These are phyloP conservation scores for Antechinus stuartii DNA, from an alignment of 2,113 vertebrate species.

Conservation along the genomic window DNA sequence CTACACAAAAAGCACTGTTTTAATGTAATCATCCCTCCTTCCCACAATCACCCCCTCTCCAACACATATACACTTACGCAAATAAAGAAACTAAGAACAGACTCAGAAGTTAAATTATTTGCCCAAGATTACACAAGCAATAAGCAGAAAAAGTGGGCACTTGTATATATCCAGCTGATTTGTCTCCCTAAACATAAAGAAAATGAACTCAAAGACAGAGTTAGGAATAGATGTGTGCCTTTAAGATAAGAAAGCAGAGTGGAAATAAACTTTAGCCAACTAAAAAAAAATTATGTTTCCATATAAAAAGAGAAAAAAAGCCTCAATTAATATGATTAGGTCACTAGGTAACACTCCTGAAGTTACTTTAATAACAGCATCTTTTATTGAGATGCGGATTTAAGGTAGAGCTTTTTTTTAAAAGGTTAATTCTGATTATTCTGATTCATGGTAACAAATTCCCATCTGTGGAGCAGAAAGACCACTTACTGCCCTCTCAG, in stretches of 20 bases:
- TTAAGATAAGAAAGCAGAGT: not conserved
- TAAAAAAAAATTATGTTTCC: conserved; percentile 50
- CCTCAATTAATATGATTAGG: conserved; percentile 73
- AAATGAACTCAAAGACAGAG: not conserved
- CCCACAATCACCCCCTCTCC: not conserved
- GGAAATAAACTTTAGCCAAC: conserved; percentile 16
- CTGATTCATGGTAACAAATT: conserved; percentile 80
- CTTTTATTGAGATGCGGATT: conserved; percentile 41
- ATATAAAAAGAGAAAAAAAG: conserved; percentile 64
- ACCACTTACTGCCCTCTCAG: conserved; percentile 57
- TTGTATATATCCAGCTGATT: not conserved
- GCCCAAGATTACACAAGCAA: not conserved
- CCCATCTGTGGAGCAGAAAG: conserved; percentile 64
- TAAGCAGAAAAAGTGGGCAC: not conserved
- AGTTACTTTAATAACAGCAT: conserved; percentile 70
- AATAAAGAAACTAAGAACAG: not conserved
- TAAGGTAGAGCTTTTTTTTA: conserved; percentile 62
- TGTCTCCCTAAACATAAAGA: not conserved
- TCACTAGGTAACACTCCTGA: conserved; percentile 73
- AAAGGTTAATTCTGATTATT: conserved; percentile 80
- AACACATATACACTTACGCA: not conserved
- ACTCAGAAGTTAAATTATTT: not conserved
- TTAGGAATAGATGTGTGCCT: not conserved
- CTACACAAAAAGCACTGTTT: not conserved
- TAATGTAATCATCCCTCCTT: not conserved